phyloP scores from a whole-genome alignment of 2,113 vertebrate species.

The Meleagris gallopavo region DNA sequence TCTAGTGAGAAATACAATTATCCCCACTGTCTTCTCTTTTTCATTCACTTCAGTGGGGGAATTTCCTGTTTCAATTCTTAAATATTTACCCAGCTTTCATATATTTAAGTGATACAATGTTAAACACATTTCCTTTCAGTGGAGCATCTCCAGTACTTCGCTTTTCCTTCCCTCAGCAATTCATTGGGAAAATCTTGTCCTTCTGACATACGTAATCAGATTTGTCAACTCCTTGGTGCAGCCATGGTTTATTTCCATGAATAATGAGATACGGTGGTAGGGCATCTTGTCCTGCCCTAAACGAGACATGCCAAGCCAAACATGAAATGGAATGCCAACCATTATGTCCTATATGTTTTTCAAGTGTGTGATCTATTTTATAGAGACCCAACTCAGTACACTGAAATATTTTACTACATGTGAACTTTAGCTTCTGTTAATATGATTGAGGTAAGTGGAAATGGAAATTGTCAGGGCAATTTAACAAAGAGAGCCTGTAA shows the following conservation, averaged over 20 bases:
- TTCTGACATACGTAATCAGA: slow-evolving; percentile 22
- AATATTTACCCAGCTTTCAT: background rate
- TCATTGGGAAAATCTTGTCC: background rate
- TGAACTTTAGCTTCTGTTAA: slow-evolving; percentile 84
- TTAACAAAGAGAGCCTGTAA: slow-evolving; percentile 80
- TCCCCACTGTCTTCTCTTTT: background rate
- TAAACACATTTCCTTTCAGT: background rate
- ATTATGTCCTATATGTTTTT: slow-evolving; percentile 61
- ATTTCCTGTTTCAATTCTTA: background rate
- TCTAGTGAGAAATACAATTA: background rate
- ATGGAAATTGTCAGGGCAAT: slow-evolving; percentile 84
- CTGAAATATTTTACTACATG: slow-evolving; percentile 78
- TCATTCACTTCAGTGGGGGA: background rate
- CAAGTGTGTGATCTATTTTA: slow-evolving; percentile 74
- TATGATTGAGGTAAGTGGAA: slow-evolving; percentile 81
- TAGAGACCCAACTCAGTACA: slow-evolving; percentile 61
- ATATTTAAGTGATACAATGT: background rate
- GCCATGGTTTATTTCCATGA: slow-evolving; percentile 59
- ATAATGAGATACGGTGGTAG: slow-evolving; percentile 50
- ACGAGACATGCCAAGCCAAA: slow-evolving; percentile 63
- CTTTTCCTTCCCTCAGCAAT: background rate
- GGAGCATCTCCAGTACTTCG: slow-evolving; percentile 2
- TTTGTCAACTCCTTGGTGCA: slow-evolving; percentile 50
- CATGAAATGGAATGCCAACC: slow-evolving; percentile 66
- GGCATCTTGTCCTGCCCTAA: slow-evolving; percentile 57